phyloP scores from a whole-genome alignment of 2,113 vertebrate genomes.

The Theristicus caerulescens region DNA sequence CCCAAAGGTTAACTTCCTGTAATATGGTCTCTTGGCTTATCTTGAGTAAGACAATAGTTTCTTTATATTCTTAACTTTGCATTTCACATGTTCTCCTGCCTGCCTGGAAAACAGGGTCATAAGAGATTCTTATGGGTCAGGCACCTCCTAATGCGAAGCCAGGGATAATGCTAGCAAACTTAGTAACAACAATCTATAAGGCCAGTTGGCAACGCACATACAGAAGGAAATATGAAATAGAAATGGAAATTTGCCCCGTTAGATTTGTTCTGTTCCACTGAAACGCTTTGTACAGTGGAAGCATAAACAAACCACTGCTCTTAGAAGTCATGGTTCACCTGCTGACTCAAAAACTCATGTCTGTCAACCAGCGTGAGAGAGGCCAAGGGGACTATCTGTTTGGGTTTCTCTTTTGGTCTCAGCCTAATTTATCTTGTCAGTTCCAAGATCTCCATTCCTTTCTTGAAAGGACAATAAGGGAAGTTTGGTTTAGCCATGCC shows the following conservation, averaged over 20 bases:
- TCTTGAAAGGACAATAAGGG: neutral
- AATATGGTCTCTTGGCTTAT: slow-evolving; percentile 8
- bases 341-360: slow-evolving; percentile 28
- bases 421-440: slow-evolving; percentile 45
- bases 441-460: slow-evolving; percentile 28
- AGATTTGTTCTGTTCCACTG: slow-evolving; percentile 13
- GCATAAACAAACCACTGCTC: slow-evolving; percentile 43
- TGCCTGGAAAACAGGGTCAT: neutral
- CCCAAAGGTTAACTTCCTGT: slow-evolving; percentile 45
- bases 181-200: neutral
- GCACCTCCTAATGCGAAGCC: neutral
- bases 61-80: slow-evolving; percentile 30
- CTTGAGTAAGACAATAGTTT: slow-evolving; percentile 33
- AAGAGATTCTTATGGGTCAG: slow-evolving; percentile 7
- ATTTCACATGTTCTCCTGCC: neutral
- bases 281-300: slow-evolving; percentile 16
- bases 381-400: slow-evolving; percentile 34
- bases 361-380: slow-evolving; percentile 20
- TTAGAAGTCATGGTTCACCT: slow-evolving; percentile 56
- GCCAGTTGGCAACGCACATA: neutral
- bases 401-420: slow-evolving; percentile 15
- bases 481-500: neutral
- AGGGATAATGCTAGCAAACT: neutral
- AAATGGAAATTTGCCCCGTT: neutral
- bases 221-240: neutral